A percentile compares a stretch with the other conserved stretches of the same genome.
Evolutionary conservation across 2,797 vertebrate species (phyloP).

Genomic region (Myotis vivesi): DNA sequence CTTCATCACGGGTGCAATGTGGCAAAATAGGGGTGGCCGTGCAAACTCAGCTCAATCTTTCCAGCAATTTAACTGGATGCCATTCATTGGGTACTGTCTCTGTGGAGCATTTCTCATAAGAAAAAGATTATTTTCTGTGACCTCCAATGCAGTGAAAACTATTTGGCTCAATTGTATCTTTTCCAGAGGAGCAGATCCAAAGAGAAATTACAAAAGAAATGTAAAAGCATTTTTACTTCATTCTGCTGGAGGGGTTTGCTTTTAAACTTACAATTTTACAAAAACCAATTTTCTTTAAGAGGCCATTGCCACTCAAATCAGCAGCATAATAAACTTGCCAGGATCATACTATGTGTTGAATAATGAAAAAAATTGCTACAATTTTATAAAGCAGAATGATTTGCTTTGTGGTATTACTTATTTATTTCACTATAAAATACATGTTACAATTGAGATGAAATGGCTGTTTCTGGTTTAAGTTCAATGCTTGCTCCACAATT

Average conservation of each 20-base stretch:
- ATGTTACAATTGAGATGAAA: conserved; percentile 54
- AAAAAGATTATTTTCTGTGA: conserved; percentile 68
- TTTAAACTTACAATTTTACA: conserved; percentile 76
- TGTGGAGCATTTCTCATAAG: conserved; percentile 48
- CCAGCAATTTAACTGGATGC: conserved; percentile 48
- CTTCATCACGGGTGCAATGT: conserved; percentile 43
- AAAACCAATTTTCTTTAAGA: conserved; percentile 76
- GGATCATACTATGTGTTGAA: conserved; percentile 52
- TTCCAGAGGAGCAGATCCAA: conserved; percentile 72
- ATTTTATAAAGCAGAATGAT: conserved; percentile 66
- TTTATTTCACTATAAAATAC: conserved; percentile 65
- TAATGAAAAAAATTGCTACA: conserved; percentile 61
- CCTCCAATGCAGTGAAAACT: conserved; percentile 62
- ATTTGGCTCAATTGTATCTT: conserved; percentile 71
- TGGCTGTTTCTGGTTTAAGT: conserved; percentile 53
- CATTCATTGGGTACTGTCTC: conserved; percentile 41
- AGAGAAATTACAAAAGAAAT: conserved; percentile 75
- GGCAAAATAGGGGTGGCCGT: not conserved
- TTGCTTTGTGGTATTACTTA: conserved; percentile 67
- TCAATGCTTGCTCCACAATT: conserved; percentile 47
- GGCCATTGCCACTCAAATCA: conserved; percentile 70
- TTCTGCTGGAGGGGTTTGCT: conserved; percentile 74
- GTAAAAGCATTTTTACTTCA: conserved; percentile 72
- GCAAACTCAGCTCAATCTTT: conserved; percentile 52
- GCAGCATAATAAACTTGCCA: conserved; percentile 71